Evolutionary conservation across 2,113 vertebrate genomes (phyloP), one percentile per base, ranked within the genome.

Genomic region (Pipra filicauda): DNA sequence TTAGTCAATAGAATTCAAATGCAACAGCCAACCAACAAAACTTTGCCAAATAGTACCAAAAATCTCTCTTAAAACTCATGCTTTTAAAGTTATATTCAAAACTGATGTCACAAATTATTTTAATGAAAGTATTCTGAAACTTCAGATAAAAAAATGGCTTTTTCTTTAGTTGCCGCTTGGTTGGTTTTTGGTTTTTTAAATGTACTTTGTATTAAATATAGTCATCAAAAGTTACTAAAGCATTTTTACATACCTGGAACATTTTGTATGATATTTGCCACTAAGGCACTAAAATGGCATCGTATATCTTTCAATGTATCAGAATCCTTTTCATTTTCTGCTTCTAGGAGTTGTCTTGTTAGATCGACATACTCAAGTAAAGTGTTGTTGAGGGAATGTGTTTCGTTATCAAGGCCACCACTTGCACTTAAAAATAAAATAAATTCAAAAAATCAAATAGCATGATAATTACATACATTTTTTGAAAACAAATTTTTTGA

Each of bases 251-350:
- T 99, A 99, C 99, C 99, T 98, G 99, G 98, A 91, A 99, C 99
- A 94, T 99, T 99, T 96, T 99, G 99, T 93, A 99, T 99, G 89
- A 99, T 99, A 96, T 99, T 99, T 96, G 99, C 99, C 98, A 99
- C 99, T 97, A 99, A 99, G 95, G 99, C 99, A 97, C 99, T 99
- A 97, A 99, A 99, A 98, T 99, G 99, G 97, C 99, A 99, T 97
- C 99, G 99, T 91, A 99, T 99, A 97, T 99, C 99, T 98, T 98
- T 99, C 97, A 99, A 79, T 2, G 98, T 99, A 95, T 99, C 99
- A 3, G 99, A 99, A 98, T 99, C 99, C 95, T 99, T 99, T 97
- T 99, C 99, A 33, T 99, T 99, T 96, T 99, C 99, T 55, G 99
- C 99, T 98, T 99, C 99, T n/a, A 99, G 98, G 91, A 99, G 97